Base-by-base conservation (phyloP, 1,140 invertebrate genomes). In the Metopolophium dirhodum region DNA sequence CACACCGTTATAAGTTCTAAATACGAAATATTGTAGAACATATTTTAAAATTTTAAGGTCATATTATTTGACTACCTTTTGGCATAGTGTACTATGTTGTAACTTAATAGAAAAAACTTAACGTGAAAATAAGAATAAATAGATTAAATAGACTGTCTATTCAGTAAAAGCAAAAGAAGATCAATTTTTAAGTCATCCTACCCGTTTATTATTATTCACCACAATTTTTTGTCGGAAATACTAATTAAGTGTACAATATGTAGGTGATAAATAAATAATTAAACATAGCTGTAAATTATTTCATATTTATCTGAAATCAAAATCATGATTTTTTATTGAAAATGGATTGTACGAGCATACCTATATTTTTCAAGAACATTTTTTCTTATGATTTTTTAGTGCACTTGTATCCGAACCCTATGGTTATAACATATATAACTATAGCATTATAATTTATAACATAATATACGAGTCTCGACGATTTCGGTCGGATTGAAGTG, bases 401-500 rank as follows among this genome's bases (percentile, higher is more conserved):
- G 20, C 51, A 54, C 51, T 54, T 22, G 7, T 23, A 23, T 23
- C 51, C 22, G 0, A 54, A 54, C 51, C 51, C 20, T 54, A 54
- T 54, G 7, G 51, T 54, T 54, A 54, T 54, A 23, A 54, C 51
- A 54, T 23, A 54, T 54, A 54, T 22, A 20, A 1, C 20, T 51
- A 51, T 51, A 51, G 1, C 20, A 23, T 22, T 54, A 54, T 54
- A 23, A 54, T 4, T 7, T 54, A 22, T 51, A 51, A 51, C 49
- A 51, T 20, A 47, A 47, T 47, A 47, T 61, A 68, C 30, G 61
- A n/a, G 14, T n/a, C 61, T 77, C n/a, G 61, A 7, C 26, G 85
- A 87, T 87, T 87, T 87, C 45, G 45, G 85, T 87, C 45, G 14
- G 85, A 87, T 87, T n/a, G 26, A n/a, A 87, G 45, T n/a, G 85